phyloP scores from a whole-genome alignment of 2,797 vertebrate genomes.

The Bovichtus diacanthus region DNA sequence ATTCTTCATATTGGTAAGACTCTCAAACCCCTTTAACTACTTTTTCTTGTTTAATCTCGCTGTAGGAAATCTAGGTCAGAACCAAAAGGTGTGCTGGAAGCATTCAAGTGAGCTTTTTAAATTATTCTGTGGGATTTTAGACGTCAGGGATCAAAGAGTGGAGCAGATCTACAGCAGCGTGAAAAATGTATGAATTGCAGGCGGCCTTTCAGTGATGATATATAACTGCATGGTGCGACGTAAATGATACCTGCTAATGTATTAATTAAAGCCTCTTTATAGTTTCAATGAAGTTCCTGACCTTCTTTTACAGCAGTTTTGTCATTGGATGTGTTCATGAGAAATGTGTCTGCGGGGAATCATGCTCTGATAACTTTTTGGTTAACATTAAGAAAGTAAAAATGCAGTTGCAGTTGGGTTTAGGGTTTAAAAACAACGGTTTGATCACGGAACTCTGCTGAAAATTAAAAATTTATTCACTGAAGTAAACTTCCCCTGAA shows the following conservation, averaged over 20 bases:
- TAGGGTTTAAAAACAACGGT: neutral
- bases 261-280: neutral
- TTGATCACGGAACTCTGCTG: neutral
- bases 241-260: neutral
- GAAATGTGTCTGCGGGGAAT: neutral
- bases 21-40: constrained; percentile 2
- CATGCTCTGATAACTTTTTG: neutral
- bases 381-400: neutral
- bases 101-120: neutral
- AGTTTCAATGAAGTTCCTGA: neutral
- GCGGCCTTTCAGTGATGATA: neutral
- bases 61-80: constrained; percentile 28
- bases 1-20: constrained; percentile 60
- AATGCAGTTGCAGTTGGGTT: neutral
- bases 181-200: constrained; percentile 8
- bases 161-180: neutral
- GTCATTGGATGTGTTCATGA: neutral
- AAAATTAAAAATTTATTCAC: neutral
- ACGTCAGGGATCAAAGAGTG: neutral
- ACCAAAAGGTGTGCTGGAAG: constrained; percentile 17
- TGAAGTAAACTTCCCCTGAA: neutral
- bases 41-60: neutral
- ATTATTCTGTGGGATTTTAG: neutral
- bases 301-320: neutral
- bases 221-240: neutral